These are phyloP conservation scores for Steatornis caripensis DNA, from an alignment of 2,113 vertebrate genomes.

Conservation along the genomic window DNA sequence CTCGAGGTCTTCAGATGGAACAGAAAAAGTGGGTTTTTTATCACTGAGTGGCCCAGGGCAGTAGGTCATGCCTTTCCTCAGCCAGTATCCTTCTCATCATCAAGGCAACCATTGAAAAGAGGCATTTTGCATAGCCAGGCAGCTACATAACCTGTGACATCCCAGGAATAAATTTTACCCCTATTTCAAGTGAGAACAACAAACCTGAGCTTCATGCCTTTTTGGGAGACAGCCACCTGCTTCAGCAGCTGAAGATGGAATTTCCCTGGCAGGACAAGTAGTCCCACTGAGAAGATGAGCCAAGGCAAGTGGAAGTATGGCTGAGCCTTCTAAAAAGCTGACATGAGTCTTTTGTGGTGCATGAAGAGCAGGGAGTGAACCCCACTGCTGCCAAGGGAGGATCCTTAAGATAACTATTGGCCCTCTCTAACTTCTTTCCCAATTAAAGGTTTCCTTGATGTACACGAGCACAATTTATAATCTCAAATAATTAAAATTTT, in stretches of 20 bases:
- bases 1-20: neutral
- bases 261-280: slow-evolving; percentile 22
- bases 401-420: neutral
- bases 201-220: neutral
- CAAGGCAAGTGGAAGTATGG: neutral
- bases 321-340: neutral
- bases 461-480: neutral
- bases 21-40: neutral
- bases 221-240: neutral
- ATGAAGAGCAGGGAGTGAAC: neutral
- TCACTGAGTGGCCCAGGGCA: neutral
- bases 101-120: neutral
- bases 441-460: neutral
- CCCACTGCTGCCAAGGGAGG: neutral
- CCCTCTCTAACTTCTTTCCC: neutral
- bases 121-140: neutral
- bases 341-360: neutral
- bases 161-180: neutral
- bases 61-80: neutral
- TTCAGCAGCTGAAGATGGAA: slow-evolving; percentile 13
- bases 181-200: neutral
- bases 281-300: neutral
- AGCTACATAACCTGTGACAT: neutral
- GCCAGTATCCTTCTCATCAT: neutral
- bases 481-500: neutral